Percentiles rank a stretch among this genome's conserved stretches.
Conservation (phyloP, 2,113 vertebrate species). For the Xerus inauris region DNA sequence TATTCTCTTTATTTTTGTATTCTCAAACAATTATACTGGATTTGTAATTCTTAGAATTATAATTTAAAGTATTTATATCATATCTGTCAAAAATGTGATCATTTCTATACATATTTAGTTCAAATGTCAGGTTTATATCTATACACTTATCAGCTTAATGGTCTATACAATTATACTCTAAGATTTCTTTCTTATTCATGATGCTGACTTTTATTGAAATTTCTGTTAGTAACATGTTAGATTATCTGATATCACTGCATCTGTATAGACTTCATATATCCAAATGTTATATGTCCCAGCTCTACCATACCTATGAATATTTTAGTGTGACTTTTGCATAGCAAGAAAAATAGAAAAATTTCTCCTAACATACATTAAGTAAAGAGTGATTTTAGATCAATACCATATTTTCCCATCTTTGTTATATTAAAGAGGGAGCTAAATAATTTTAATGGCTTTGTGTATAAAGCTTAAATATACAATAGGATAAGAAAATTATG, state of each 20-base stretch:
- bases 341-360: not conserved
- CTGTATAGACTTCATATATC: not conserved
- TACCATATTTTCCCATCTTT: not conserved
- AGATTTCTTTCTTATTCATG: not conserved
- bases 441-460: not conserved
- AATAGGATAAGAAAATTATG: not conserved
- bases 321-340: not conserved
- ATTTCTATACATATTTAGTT: not conserved
- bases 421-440: not conserved
- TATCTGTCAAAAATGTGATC: not conserved
- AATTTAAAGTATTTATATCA: not conserved
- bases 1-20: not conserved
- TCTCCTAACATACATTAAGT: not conserved
- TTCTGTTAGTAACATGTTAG: not conserved
- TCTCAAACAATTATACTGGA: not conserved
- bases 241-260: not conserved
- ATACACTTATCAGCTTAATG: not conserved
- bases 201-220: not conserved
- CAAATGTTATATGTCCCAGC: not conserved
- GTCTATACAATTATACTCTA: not conserved
- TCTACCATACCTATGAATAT: not conserved
- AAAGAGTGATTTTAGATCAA: not conserved
- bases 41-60: not conserved
- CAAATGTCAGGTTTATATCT: not conserved
- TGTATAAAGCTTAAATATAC: not conserved